A percentile compares a stretch with the other conserved stretches of the same genome.
phyloP scores from a whole-genome alignment of 2,888 invertebrate genomes.

The Saturnia pavonia region DNA sequence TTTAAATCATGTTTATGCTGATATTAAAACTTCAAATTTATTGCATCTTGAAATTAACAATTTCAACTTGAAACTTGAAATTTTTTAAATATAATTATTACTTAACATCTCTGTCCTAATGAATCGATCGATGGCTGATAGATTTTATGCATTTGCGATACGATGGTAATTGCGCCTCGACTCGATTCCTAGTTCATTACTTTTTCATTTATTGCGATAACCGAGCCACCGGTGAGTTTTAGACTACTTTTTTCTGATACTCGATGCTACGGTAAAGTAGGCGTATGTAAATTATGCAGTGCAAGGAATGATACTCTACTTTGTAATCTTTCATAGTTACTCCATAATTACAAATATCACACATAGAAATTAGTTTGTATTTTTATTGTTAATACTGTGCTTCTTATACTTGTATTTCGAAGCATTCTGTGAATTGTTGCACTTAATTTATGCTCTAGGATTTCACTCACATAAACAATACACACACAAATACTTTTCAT shows the following conservation, averaged over 20 bases:
- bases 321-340: neutral
- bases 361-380: too few species aligned
- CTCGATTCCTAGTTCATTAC: constrained; percentile 60
- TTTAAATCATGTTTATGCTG: neutral
- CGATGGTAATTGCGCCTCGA: constrained; percentile 56
- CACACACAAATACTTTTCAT: too few species aligned
- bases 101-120: constrained; percentile 31
- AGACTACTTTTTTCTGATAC: constrained; percentile 18
- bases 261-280: constrained; percentile 12
- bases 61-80: neutral
- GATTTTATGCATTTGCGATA: constrained; percentile 59
- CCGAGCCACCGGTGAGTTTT: constrained; percentile 36
- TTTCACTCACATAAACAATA: too few species aligned
- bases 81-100: neutral
- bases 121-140: constrained; percentile 40
- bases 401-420: too few species aligned
- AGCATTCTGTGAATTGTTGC: too few species aligned
- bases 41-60: neutral
- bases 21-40: neutral
- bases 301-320: neutral
- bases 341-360: neutral
- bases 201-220: constrained; percentile 36
- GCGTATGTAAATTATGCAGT: constrained; percentile 10
- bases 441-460: too few species aligned
- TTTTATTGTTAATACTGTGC: too few species aligned